Evolutionary conservation across 1,140 invertebrate species (phyloP), one percentile per base, ranked within the genome.

Genomic region (Drosophila ohnishii): DNA sequence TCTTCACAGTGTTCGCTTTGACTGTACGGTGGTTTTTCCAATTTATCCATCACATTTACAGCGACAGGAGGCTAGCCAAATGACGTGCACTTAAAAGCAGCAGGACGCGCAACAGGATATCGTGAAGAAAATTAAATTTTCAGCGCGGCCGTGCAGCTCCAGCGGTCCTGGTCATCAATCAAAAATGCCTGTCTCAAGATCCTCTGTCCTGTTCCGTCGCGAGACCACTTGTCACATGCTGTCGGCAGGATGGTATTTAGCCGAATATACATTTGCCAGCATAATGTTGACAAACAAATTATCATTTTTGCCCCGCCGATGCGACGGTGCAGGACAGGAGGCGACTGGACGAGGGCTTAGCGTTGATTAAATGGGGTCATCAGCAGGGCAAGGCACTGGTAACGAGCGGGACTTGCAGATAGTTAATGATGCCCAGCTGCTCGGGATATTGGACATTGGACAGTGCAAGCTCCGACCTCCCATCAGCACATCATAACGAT

Each of bases 241-340:
- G 56, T 45, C 67, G 47, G 51, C 45, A 16, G 60, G 57, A 56
- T 61, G 72, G 65, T 66, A 77, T 80, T 80, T 80, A 81, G 79
- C 57, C 55, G 67, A 69, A 59, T 67, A 79, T 65, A 73, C 64
- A 80, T 88, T 83, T 70, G 69, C 69, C 61, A 69, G 65, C 61
- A 72, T 87, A 62, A 86, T 60, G 74, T 81, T 85, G 81, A 85
- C 82, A 85, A 87, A 87, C 75, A 87, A 81, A 86, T 86, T 87
- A 88, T 77, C 63, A 70, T 76, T 86, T 61, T 1, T 55, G 47
- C 35, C n/a, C 40, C n/a, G 42, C 13, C 16, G 44, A 45, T 32
- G 40, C 10, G 22, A n/a, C 25, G 57, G 40, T 28, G 66, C 19
- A 45, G 44, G 22, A 14, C 58, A 35, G 53, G 66, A 22, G 37